phyloP scores from a whole-genome alignment of 2,888 invertebrate genomes.

The Sarcophaga variegata region DNA sequence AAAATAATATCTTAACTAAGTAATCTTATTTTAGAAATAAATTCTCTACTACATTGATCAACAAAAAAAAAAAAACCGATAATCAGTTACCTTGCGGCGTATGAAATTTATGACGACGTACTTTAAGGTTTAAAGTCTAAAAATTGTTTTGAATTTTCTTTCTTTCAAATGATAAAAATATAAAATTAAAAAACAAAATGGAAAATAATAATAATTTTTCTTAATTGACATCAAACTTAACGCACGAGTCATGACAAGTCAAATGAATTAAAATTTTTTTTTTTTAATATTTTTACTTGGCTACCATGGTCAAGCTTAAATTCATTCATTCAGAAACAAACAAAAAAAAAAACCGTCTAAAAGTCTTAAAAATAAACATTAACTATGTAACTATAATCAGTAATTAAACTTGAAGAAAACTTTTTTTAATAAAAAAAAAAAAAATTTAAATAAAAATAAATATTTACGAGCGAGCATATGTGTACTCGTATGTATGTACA shows the following conservation, averaged over 20 bases:
- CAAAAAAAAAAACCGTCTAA: constrained; percentile 40
- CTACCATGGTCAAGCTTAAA: constrained; percentile 62
- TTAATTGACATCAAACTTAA: constrained; percentile 25
- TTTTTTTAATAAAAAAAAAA: constrained; percentile 25
- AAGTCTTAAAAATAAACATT: constrained; percentile 18
- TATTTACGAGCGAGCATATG: background rate
- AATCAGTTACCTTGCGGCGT: too few relatives aligned
- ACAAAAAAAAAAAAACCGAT: too few relatives aligned
- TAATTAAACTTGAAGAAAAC: constrained; percentile 11
- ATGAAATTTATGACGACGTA: too few relatives aligned
- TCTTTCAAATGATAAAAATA: background rate
- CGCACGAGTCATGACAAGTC: constrained; percentile 36
- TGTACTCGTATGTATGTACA: too few relatives aligned
- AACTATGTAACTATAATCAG: background rate
- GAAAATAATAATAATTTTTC: background rate
- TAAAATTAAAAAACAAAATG: background rate
- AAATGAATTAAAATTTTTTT: background rate
- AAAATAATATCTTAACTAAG: too few relatives aligned
- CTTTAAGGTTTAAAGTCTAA: too few relatives aligned
- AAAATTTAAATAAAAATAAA: constrained; percentile 7
- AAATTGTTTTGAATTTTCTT: background rate
- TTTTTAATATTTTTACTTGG: constrained; percentile 9
- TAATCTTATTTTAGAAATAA: too few relatives aligned
- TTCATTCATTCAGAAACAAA: constrained; percentile 17
- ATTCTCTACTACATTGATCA: too few relatives aligned